A percentile compares a stretch with the other conserved stretches of the same genome.
These are phyloP conservation scores for Tenodera sinensis DNA, from an alignment of 2,888 invertebrate species.

Conservation along the genomic window DNA sequence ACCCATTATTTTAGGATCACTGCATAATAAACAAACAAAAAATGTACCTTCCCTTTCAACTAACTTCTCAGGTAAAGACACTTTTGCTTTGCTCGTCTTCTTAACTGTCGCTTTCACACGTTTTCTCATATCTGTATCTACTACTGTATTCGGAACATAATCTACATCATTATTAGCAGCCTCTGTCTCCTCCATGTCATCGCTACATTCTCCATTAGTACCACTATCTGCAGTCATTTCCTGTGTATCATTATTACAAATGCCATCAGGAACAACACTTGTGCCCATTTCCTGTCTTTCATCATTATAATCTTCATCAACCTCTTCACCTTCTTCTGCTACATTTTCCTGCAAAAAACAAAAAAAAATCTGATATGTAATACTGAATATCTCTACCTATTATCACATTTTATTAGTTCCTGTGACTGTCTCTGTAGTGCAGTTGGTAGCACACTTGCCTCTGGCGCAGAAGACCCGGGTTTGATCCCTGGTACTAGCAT, in stretches of 20 bases:
- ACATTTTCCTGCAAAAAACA: slow-evolving; percentile 11
- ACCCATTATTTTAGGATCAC: slow-evolving; percentile 44
- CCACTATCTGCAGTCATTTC: slow-evolving; percentile 40
- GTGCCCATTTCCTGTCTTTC: slow-evolving; percentile 37
- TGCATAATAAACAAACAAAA: slow-evolving; percentile 45
- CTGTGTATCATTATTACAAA: neutral
- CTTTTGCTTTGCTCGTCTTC: slow-evolving; percentile 32
- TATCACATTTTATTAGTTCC: too few relatives aligned
- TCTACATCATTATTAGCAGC: slow-evolving; percentile 37
- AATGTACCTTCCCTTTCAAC: slow-evolving; percentile 28
- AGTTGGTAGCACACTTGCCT: too few relatives aligned
- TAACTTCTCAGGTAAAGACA: slow-evolving; percentile 38
- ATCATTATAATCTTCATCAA: slow-evolving; percentile 20
- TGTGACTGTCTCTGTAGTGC: too few relatives aligned
- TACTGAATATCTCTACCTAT: too few relatives aligned
- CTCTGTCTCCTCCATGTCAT: neutral
- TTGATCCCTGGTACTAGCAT: too few relatives aligned
- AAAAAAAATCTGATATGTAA: neutral
- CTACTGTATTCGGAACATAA: slow-evolving; percentile 11
- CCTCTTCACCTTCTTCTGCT: slow-evolving; percentile 1
- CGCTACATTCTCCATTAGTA: slow-evolving; percentile 28
- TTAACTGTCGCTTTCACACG: slow-evolving; percentile 21
- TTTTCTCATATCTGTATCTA: neutral
- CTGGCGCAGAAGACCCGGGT: too few relatives aligned
- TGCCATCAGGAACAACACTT: slow-evolving; percentile 35